A percentile compares a stretch with the other conserved stretches of the same genome.
These are phyloP conservation scores for Agriopis aurantiaria DNA, from an alignment of 2,888 invertebrate species.

Conservation along the genomic window DNA sequence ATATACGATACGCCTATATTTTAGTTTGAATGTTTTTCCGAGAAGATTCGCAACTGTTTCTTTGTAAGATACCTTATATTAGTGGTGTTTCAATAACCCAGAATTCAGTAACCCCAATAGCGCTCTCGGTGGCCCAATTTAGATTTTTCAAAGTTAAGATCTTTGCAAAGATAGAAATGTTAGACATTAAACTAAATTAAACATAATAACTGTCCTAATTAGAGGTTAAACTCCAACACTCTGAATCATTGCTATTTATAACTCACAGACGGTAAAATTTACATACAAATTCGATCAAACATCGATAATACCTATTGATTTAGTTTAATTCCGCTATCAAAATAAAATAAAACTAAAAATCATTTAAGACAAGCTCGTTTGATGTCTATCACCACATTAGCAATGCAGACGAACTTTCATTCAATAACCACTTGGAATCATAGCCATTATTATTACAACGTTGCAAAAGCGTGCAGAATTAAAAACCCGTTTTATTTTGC, in stretches of 20 bases:
- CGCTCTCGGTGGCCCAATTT: too few relatives aligned
- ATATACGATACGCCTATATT: too few relatives aligned
- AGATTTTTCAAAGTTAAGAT: too few relatives aligned
- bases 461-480: constrained; percentile 28
- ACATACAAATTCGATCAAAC: constrained; percentile 13
- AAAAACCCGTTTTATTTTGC: constrained; percentile 20
- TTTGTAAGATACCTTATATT: too few relatives aligned
- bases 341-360: constrained; percentile 23
- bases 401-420: constrained; percentile 32
- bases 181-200: constrained; percentile 3
- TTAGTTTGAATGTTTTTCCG: too few relatives aligned
- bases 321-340: constrained; percentile 8
- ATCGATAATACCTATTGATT: constrained; percentile 19
- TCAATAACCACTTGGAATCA: constrained; percentile 20
- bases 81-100: too few relatives aligned
- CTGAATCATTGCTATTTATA: constrained; percentile 16
- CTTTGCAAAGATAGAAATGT: too few relatives aligned
- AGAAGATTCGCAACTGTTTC: too few relatives aligned
- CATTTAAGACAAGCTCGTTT: constrained; percentile 6
- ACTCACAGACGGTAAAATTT: constrained; percentile 6
- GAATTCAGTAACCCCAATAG: too few relatives aligned
- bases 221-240: constrained; percentile 2
- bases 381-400: constrained; percentile 18
- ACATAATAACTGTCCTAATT: constrained; percentile 16
- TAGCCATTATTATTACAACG: constrained; percentile 8